Percentiles rank a stretch among this genome's conserved stretches.
Conservation (phyloP, 2,888 invertebrate species). For the Villa cingulata region DNA sequence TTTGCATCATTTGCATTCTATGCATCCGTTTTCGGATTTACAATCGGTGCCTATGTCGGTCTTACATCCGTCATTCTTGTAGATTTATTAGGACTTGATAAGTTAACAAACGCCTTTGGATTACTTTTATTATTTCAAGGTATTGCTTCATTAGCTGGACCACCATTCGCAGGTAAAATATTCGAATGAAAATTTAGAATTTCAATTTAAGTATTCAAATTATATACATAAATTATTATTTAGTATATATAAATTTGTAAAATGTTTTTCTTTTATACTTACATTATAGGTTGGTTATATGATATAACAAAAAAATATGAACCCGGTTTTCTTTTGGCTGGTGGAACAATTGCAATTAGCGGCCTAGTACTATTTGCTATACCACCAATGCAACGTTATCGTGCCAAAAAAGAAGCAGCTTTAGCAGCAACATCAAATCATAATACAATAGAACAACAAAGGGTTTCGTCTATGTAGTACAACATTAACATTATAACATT, state of each 20-base stretch:
- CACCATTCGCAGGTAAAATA: constrained; percentile 74
- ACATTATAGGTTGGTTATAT: constrained; percentile 61
- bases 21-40: constrained; percentile 71
- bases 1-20: constrained; percentile 64
- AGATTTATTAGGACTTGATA: constrained; percentile 83
- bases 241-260: neutral
- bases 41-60: constrained; percentile 93
- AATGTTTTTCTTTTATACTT: constrained; percentile 8
- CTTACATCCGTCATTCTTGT: constrained; percentile 90
- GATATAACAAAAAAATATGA: constrained; percentile 66
- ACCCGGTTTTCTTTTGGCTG: constrained; percentile 80
- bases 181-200: too few relatives aligned
- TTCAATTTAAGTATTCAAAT: neutral
- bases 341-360: constrained; percentile 69
- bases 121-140: constrained; percentile 86
- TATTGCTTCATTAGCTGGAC: constrained; percentile 80
- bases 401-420: constrained; percentile 17
- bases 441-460: neutral
- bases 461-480: constrained; percentile 3
- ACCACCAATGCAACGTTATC: constrained; percentile 50
- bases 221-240: neutral
- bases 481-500: constrained; percentile 1
- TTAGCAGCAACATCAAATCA: neutral
- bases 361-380: constrained; percentile 79
- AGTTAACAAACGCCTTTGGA: constrained; percentile 91